phyloP scores from a whole-genome alignment of 2,113 vertebrate genomes.

The Barbus barbus region DNA sequence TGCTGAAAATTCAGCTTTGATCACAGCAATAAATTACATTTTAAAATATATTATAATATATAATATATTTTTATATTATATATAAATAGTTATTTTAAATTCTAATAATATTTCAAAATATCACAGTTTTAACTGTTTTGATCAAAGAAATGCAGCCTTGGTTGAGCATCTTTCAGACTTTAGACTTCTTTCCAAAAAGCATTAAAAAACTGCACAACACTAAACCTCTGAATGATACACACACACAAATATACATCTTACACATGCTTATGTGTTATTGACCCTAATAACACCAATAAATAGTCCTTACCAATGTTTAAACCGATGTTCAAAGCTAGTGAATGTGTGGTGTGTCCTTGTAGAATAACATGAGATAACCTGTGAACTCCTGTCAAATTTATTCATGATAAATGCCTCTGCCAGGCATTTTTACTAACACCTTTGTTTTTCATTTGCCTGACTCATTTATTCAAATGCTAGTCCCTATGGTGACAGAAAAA shows the following conservation, averaged over 20 bases:
- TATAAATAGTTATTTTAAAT: too few relatives aligned
- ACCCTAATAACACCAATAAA: not conserved
- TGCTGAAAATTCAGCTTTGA: too few relatives aligned
- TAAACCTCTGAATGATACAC: not conserved
- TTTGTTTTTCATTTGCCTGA: not conserved
- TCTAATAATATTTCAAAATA: not conserved
- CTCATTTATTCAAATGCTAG: conserved; percentile 13
- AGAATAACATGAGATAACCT: not conserved
- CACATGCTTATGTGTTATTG: not conserved
- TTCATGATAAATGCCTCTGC: not conserved
- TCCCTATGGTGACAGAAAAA: conserved; percentile 23
- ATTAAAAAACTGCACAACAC: not conserved
- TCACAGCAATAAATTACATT: too few relatives aligned
- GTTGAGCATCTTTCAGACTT: not conserved
- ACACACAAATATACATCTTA: not conserved
- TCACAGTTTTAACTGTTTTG: not conserved
- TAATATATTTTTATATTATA: too few relatives aligned
- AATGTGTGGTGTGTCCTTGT: not conserved
- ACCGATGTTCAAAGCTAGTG: not conserved
- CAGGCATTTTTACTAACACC: not conserved
- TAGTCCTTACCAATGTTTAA: conserved; percentile 1
- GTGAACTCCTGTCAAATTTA: not conserved
- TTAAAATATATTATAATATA: too few relatives aligned
- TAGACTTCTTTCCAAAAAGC: not conserved
- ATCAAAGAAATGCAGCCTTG: too few relatives aligned